Percentiles rank a stretch among this genome's conserved stretches.
Evolutionary conservation across 2,113 vertebrate genomes (phyloP).

Genomic region (Abramis brama): DNA sequence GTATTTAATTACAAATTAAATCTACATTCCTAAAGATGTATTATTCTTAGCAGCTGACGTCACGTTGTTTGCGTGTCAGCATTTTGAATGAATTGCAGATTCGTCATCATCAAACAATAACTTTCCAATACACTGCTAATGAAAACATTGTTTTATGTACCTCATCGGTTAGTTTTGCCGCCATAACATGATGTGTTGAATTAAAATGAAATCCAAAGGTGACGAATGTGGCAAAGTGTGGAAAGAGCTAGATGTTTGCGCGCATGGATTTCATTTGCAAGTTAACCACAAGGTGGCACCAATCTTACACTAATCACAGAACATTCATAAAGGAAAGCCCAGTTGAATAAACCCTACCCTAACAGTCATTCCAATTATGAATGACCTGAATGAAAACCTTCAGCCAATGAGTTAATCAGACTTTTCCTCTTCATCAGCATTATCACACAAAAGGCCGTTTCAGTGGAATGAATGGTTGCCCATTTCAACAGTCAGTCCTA

Average conservation of each 20-base stretch:
- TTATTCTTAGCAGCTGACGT: background rate
- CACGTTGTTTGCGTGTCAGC: background rate
- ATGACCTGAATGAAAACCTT: background rate
- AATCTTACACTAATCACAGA: background rate
- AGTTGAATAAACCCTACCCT: too few species aligned
- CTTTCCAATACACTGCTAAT: background rate
- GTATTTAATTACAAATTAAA: background rate
- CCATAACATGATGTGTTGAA: background rate
- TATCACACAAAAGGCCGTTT: background rate
- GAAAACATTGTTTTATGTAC: background rate
- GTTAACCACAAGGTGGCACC: slow-evolving; percentile 1
- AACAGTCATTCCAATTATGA: background rate
- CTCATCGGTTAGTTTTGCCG: background rate
- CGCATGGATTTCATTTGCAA: background rate
- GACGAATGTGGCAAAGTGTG: background rate
- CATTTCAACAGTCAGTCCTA: background rate
- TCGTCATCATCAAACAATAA: background rate
- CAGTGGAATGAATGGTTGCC: background rate
- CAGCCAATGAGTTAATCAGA: background rate
- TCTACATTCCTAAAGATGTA: background rate
- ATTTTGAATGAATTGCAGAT: background rate
- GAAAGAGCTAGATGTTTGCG: background rate
- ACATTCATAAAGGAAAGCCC: background rate
- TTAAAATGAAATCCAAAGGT: background rate
- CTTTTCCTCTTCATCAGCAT: background rate